phyloP scores from a whole-genome alignment of 2,113 vertebrate genomes.

The Semnornis frantzii region DNA sequence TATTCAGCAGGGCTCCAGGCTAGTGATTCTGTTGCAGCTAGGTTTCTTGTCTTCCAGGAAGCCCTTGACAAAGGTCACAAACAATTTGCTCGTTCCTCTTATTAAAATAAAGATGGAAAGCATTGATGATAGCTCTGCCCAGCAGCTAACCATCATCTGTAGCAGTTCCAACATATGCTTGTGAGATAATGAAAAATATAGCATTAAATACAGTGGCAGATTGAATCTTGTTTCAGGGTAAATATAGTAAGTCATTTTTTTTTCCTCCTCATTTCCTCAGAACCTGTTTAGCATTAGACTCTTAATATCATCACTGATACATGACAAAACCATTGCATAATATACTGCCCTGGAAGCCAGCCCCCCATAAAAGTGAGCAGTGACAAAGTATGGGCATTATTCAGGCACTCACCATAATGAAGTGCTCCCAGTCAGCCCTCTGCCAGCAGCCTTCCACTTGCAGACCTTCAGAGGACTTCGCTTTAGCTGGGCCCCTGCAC shows the following conservation, averaged over 20 bases:
- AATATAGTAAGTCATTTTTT: conserved; percentile 87
- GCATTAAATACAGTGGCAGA: conserved; percentile 92
- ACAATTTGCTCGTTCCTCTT: conserved; percentile 85
- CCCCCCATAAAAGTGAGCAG: conserved; percentile 84
- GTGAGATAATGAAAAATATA: conserved; percentile 92
- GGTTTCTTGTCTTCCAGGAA: conserved; percentile 79
- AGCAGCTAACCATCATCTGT: conserved; percentile 93
- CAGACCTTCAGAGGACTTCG: neutral
- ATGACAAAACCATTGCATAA: conserved; percentile 88
- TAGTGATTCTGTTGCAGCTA: conserved; percentile 74
- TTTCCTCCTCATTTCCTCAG: conserved; percentile 83
- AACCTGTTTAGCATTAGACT: conserved; percentile 91
- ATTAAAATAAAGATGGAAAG: conserved; percentile 87
- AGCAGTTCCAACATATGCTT: conserved; percentile 93
- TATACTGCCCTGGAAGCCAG: conserved; percentile 81
- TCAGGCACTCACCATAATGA: conserved; percentile 84
- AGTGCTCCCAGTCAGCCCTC: conserved; percentile 74
- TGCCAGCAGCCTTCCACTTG: neutral
- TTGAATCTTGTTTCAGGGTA: conserved; percentile 92
- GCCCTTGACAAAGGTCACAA: conserved; percentile 97
- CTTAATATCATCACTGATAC: conserved; percentile 87
- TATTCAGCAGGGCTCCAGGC: conserved; percentile 86
- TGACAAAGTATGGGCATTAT: conserved; percentile 86
- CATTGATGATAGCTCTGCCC: conserved; percentile 87
- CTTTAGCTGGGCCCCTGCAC: fast-evolving